These are phyloP conservation scores for Drosophila anomalipes DNA, from an alignment of 2,888 invertebrate genomes.

Conservation along the genomic window DNA sequence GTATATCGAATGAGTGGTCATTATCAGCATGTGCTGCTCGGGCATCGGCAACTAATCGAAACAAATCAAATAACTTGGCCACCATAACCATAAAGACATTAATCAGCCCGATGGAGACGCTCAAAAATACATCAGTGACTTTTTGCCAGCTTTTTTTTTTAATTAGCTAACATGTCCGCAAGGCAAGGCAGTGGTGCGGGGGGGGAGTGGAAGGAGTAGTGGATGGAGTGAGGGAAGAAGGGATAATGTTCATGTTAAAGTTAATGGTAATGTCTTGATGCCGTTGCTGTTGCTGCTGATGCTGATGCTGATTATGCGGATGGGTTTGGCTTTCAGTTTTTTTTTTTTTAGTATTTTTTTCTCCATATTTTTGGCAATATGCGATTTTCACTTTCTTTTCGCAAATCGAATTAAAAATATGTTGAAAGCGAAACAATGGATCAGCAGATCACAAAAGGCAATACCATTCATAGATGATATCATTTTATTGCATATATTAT, in stretches of 20 bases:
- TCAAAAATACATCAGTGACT: slow-evolving; percentile 41
- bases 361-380: slow-evolving; percentile 2
- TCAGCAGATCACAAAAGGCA: slow-evolving; percentile 8
- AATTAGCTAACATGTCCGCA: slow-evolving; percentile 52
- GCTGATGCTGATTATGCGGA: slow-evolving; percentile 18
- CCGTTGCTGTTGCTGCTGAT: neutral
- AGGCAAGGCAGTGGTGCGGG: neutral
- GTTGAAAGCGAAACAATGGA: slow-evolving; percentile 48
- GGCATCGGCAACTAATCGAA: slow-evolving; percentile 18
- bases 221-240: neutral
- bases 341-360: no score
- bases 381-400: slow-evolving; percentile 47
- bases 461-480: neutral
- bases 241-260: slow-evolving; percentile 19
- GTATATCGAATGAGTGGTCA: slow-evolving; percentile 26
- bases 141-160: slow-evolving; percentile 36
- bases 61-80: slow-evolving; percentile 26
- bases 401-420: slow-evolving; percentile 40
- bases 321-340: slow-evolving; percentile 14
- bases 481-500: slow-evolving; percentile 5
- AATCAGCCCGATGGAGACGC: slow-evolving; percentile 30
- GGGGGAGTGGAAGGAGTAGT: slow-evolving; percentile 33
- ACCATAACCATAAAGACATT: slow-evolving; percentile 42
- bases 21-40: slow-evolving; percentile 31
- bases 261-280: slow-evolving; percentile 10